phyloP scores from a whole-genome alignment of 2,888 invertebrate species.

The Zelleria hepariella region DNA sequence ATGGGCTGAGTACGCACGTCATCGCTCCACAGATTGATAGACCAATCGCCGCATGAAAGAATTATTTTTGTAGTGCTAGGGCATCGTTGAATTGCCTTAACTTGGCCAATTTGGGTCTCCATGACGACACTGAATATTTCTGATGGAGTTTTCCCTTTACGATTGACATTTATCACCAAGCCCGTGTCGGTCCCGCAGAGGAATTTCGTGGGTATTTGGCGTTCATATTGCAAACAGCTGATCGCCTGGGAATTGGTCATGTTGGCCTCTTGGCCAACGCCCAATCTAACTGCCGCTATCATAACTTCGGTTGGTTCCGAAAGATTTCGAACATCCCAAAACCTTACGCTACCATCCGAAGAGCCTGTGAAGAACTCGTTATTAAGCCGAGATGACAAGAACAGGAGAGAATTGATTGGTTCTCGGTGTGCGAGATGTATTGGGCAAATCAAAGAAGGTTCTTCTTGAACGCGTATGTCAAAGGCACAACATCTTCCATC shows the following conservation, averaged over 20 bases:
- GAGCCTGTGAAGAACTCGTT: slow-evolving; percentile 77
- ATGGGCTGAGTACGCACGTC: slow-evolving; percentile 71
- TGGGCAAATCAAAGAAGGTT: slow-evolving; percentile 79
- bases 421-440: slow-evolving; percentile 56
- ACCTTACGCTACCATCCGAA: slow-evolving; percentile 75
- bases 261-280: slow-evolving; percentile 60
- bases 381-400: slow-evolving; percentile 73
- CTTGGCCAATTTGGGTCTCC: slow-evolving; percentile 73
- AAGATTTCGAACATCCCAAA: slow-evolving; percentile 81
- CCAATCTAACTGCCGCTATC: slow-evolving; percentile 71
- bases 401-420: slow-evolving; percentile 71
- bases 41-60: slow-evolving; percentile 75
- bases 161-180: slow-evolving; percentile 74
- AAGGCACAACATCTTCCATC: slow-evolving; percentile 67
- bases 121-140: slow-evolving; percentile 76
- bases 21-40: slow-evolving; percentile 79
- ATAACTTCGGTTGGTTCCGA: slow-evolving; percentile 73
- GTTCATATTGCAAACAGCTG: slow-evolving; percentile 77
- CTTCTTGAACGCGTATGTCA: slow-evolving; percentile 82
- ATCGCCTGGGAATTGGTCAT: slow-evolving; percentile 74
- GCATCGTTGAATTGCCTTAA: slow-evolving; percentile 77
- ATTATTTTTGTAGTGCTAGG: slow-evolving; percentile 59
- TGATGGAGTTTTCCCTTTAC: slow-evolving; percentile 76
- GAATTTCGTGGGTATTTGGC: slow-evolving; percentile 76
- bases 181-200: slow-evolving; percentile 58